Evolutionary conservation across 2,113 vertebrate genomes (phyloP).

Genomic region (Hypomesus transpacificus): DNA sequence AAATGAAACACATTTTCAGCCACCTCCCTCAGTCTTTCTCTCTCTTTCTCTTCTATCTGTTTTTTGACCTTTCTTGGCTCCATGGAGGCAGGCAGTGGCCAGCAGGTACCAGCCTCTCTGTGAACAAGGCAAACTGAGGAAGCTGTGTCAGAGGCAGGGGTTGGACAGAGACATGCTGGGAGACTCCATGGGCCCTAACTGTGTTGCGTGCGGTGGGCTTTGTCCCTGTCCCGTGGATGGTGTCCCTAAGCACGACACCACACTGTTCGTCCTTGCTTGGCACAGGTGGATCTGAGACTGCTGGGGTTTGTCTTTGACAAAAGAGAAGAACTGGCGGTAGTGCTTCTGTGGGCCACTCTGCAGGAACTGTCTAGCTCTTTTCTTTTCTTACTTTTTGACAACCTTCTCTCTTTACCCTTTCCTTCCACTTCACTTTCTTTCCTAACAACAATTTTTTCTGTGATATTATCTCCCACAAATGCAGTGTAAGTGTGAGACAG

Average conservation of each 20-base stretch:
- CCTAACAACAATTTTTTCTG: background rate
- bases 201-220: slow-evolving; percentile 41
- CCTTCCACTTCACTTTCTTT: background rate
- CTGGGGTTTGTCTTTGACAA: slow-evolving; percentile 44
- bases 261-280: slow-evolving; percentile 62
- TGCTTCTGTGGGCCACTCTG: slow-evolving; percentile 13
- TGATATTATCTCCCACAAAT: background rate
- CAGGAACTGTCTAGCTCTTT: slow-evolving; percentile 13
- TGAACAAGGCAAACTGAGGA: slow-evolving; percentile 33
- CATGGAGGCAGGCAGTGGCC: slow-evolving; percentile 1
- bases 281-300: slow-evolving; percentile 46
- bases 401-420: slow-evolving; percentile 20
- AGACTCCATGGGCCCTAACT: slow-evolving; percentile 36
- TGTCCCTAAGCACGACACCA: slow-evolving; percentile 34
- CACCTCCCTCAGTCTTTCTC: background rate
- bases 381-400: background rate
- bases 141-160: slow-evolving; percentile 45
- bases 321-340: slow-evolving; percentile 14
- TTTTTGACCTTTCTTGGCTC: background rate
- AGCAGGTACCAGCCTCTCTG: slow-evolving; percentile 26
- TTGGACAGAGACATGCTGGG: slow-evolving; percentile 57
- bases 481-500: background rate
- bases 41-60: background rate
- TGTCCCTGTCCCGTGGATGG: slow-evolving; percentile 39
- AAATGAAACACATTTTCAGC: background rate